Percentiles rank a stretch among this genome's conserved stretches.
phyloP scores from a whole-genome alignment of 2,888 invertebrate species.

The Mycalesis mineus region DNA sequence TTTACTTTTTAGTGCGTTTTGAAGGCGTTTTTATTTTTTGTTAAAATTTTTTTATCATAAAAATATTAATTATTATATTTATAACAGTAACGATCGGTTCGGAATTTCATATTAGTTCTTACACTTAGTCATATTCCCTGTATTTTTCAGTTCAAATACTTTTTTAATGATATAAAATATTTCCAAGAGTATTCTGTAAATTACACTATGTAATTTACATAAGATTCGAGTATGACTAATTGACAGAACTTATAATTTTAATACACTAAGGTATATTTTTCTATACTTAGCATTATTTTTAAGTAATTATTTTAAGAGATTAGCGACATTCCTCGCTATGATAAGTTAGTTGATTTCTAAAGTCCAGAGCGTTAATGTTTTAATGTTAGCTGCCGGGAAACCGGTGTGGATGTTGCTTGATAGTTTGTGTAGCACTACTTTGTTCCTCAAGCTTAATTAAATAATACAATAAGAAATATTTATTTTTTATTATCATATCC shows the following conservation, averaged over 20 bases:
- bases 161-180: background rate
- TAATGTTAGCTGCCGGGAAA: conserved; percentile 33
- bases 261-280: conserved; percentile 29
- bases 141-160: background rate
- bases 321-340: conserved; percentile 12
- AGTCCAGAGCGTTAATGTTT: conserved; percentile 32
- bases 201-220: background rate
- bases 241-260: conserved; percentile 5
- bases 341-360: conserved; percentile 18
- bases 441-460: conserved; percentile 70
- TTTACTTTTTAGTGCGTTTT: too few relatives aligned
- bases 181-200: background rate
- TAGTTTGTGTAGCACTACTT: conserved; percentile 67
- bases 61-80: conserved; percentile 3
- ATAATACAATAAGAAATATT: conserved; percentile 42
- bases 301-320: conserved; percentile 6
- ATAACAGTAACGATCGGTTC: conserved; percentile 4
- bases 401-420: conserved; percentile 43
- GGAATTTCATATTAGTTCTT: conserved; percentile 4
- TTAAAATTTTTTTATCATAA: too few relatives aligned
- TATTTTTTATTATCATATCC: background rate
- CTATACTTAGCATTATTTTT: conserved; percentile 23
- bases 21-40: too few relatives aligned
- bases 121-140: conserved; percentile 12
- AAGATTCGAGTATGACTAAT: conserved; percentile 5